Conservation (phyloP, 2,888 invertebrate species). For the Biston betularia region DNA sequence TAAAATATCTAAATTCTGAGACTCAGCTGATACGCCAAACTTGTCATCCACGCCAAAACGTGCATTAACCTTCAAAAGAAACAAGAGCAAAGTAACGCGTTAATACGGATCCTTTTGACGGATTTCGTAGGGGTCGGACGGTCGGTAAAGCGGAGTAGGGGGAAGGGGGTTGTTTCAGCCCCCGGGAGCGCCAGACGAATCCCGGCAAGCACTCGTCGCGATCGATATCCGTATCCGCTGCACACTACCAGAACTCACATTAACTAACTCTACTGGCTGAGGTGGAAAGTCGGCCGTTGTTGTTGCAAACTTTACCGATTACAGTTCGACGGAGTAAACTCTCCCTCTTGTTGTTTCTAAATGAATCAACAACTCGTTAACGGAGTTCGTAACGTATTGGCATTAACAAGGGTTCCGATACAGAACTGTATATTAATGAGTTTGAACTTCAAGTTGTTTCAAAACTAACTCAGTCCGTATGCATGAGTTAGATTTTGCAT, state of each 20-base stretch:
- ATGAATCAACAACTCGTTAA: constrained; percentile 68
- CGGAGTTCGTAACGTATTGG: constrained; percentile 45
- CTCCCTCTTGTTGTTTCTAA: constrained; percentile 68
- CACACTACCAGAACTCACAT: constrained; percentile 79
- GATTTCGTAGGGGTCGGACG: constrained; percentile 42
- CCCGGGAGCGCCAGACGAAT: constrained; percentile 79
- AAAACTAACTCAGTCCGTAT: constrained; percentile 11
- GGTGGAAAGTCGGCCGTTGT: constrained; percentile 81
- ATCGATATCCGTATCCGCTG: constrained; percentile 83
- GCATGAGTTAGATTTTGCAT: constrained; percentile 11
- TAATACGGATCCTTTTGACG: constrained; percentile 73
- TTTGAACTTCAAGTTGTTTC: constrained; percentile 22
- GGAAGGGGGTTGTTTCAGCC: constrained; percentile 62
- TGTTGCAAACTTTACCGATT: constrained; percentile 83
- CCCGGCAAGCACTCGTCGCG: constrained; percentile 79
- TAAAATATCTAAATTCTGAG: constrained; percentile 26
- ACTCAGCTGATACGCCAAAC: constrained; percentile 42
- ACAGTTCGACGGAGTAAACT: constrained; percentile 67
- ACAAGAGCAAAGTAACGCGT: constrained; percentile 82
- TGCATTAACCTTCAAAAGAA: constrained; percentile 85
- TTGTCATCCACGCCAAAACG: constrained; percentile 70
- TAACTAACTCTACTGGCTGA: constrained; percentile 76
- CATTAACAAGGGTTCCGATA: constrained; percentile 41
- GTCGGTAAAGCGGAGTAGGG: constrained; percentile 42
- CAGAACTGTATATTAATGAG: constrained; percentile 31